Evolutionary conservation across 1,140 invertebrate species (phyloP), one percentile per base, ranked within the genome.

Genomic region (Tribolium castaneum): DNA sequence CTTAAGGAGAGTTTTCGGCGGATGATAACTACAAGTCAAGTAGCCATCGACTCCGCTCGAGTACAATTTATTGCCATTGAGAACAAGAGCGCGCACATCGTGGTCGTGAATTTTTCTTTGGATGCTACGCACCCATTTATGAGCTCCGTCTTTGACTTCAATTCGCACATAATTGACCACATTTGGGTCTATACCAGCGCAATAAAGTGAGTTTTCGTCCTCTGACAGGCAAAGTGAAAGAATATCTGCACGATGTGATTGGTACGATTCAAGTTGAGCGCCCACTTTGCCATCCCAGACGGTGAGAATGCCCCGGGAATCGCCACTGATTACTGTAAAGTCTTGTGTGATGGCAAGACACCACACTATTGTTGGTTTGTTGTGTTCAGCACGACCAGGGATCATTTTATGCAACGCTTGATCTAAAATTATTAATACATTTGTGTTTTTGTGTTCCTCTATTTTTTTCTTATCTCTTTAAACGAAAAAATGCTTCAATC

Each of bases 271-370:
- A 50, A 95, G 90, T 78, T 96, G 88, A 16, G 94, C 92, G 10
- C 95, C 96, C 35, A 92, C 86, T 54, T 90, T 89, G 10, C 93
- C 93, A 90, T 97, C 95, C 96, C 96, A 98, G 83, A 98, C 94
- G 34, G 92, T 94, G 0, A 96, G 89, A 83, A 92, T 91, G 0
- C 97, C 97, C 35, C 93, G 88, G 1, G 96, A 98, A 86, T 98
- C 97, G 0, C 96, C 97, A 78, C 94, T 95, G 6, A 98, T 91
- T 49, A 98, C 92, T 13, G 92, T 93, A 81, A 96, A 94, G 84
- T 98, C 94, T 66, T 91, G 90, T 0, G 94, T 90, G 0, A 98
- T 90, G 7, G 91, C 90, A 6, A 98, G 83, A 83, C 93, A 94
- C 95, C 96, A 98, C 0, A 98, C 92, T 76, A 97, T 94, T 0